These are phyloP conservation scores for Hassar affinis DNA, from an alignment of 2,113 vertebrate species.

Conservation along the genomic window DNA sequence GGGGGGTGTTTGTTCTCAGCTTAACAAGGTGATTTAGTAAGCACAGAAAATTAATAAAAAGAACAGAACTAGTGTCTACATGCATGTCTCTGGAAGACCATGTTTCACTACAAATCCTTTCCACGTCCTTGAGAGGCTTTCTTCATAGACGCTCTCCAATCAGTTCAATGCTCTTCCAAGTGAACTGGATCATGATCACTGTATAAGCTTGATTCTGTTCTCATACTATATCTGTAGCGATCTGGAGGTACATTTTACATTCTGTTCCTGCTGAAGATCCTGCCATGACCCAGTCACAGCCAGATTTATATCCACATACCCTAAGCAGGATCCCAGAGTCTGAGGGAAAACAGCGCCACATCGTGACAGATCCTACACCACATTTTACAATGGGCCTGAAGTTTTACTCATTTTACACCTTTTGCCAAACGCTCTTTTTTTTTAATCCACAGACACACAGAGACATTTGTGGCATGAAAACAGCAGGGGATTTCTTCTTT, in stretches of 20 bases:
- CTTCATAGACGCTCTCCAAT: background rate
- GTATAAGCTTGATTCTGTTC: background rate
- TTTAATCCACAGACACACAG: background rate
- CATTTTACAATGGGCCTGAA: background rate
- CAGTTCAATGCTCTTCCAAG: background rate
- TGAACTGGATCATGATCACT: background rate
- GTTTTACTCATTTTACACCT: background rate
- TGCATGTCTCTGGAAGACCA: background rate
- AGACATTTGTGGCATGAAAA: background rate
- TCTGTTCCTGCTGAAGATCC: background rate
- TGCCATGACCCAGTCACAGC: background rate
- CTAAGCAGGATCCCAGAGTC: background rate
- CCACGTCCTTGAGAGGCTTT: background rate
- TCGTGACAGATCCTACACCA: background rate
- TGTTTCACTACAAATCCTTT: background rate
- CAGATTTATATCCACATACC: background rate
- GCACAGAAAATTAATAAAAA: background rate
- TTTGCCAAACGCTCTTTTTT: background rate
- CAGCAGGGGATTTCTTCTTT: background rate
- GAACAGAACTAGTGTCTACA: background rate
- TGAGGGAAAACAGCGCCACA: background rate
- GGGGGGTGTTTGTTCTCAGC: background rate
- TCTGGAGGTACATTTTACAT: background rate
- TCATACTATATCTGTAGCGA: background rate
- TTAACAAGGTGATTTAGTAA: background rate